phyloP scores from a whole-genome alignment of 2,888 invertebrate genomes.

The Drosophila demipolita region DNA sequence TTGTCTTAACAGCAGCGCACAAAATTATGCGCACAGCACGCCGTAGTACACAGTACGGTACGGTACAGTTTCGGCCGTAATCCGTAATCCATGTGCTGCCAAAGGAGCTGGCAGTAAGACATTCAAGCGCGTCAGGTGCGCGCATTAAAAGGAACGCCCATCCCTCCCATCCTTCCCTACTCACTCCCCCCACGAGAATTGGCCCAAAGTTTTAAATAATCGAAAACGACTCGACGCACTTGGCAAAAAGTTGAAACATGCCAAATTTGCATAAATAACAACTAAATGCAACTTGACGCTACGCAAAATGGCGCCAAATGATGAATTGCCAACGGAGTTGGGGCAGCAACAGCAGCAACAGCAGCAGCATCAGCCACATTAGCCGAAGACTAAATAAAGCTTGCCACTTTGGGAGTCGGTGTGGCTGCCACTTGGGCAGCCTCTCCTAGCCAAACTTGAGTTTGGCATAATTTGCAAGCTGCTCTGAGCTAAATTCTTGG shows the following conservation, averaged over 20 bases:
- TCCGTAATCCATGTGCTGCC: conserved; percentile 58
- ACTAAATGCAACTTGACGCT: conserved; percentile 82
- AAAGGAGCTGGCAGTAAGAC: conserved; percentile 55
- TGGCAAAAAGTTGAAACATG: conserved; percentile 79
- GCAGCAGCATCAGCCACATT: conserved; percentile 4
- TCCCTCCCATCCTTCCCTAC: neutral
- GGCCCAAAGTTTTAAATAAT: conserved; percentile 78
- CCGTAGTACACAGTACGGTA: conserved; percentile 2
- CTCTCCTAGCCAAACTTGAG: neutral
- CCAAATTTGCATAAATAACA: conserved; percentile 83
- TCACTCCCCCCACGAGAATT: conserved; percentile 56
- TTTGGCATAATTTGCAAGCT: conserved; percentile 3
- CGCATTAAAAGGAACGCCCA: conserved; percentile 65
- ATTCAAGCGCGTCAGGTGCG: conserved; percentile 79
- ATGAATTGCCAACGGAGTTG: conserved; percentile 56
- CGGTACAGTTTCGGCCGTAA: conserved; percentile 20
- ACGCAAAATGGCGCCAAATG: conserved; percentile 71
- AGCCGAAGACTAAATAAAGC: conserved; percentile 21
- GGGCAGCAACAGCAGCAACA: neutral
- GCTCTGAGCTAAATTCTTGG: neutral
- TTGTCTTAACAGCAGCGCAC: conserved; percentile 76
- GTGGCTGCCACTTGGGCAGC: conserved; percentile 13
- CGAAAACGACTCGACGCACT: conserved; percentile 81
- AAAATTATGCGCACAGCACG: conserved; percentile 72
- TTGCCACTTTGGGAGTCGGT: neutral